Conservation (phyloP, 2,888 invertebrate genomes). For the Tachina fera region DNA sequence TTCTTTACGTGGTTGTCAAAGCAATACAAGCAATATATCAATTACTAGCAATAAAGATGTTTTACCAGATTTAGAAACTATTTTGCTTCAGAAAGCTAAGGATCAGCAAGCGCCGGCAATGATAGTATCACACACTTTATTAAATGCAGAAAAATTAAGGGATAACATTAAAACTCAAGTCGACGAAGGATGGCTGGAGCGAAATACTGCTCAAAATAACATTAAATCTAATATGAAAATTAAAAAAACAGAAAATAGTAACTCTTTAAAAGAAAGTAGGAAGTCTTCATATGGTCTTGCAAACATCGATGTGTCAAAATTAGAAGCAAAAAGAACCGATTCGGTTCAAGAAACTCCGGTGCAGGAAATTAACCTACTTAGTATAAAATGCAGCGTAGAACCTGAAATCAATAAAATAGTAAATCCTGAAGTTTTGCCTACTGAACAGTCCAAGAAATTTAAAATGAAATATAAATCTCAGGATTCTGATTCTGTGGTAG, state of each 20-base stretch:
- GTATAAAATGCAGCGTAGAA: not conserved
- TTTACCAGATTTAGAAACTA: slow-evolving; percentile 82
- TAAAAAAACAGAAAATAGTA: slow-evolving; percentile 28
- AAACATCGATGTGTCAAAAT: slow-evolving; percentile 81
- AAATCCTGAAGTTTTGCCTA: not conserved
- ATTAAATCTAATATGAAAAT: slow-evolving; percentile 33
- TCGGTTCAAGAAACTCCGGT: not conserved
- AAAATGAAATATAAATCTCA: slow-evolving; percentile 72
- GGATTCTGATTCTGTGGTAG: slow-evolving; percentile 87
- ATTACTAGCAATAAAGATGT: slow-evolving; percentile 65
- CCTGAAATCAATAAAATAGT: not conserved
- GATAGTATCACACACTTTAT: slow-evolving; percentile 73
- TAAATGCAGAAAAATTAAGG: slow-evolving; percentile 71
- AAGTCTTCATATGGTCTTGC: slow-evolving; percentile 81
- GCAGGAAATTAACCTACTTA: not conserved
- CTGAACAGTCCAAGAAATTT: slow-evolving; percentile 29
- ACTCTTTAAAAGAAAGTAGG: slow-evolving; percentile 24
- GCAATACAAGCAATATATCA: slow-evolving; percentile 28
- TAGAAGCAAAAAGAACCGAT: slow-evolving; percentile 47
- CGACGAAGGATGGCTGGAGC: slow-evolving; percentile 86
- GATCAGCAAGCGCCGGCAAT: slow-evolving; percentile 74
- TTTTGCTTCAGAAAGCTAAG: slow-evolving; percentile 79
- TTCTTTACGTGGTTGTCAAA: slow-evolving; percentile 37
- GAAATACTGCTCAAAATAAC: slow-evolving; percentile 74
- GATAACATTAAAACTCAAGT: slow-evolving; percentile 73